A percentile compares a stretch with the other conserved stretches of the same genome.
Evolutionary conservation across 2,113 vertebrate species (phyloP).

Genomic region (Nanorana parkeri): DNA sequence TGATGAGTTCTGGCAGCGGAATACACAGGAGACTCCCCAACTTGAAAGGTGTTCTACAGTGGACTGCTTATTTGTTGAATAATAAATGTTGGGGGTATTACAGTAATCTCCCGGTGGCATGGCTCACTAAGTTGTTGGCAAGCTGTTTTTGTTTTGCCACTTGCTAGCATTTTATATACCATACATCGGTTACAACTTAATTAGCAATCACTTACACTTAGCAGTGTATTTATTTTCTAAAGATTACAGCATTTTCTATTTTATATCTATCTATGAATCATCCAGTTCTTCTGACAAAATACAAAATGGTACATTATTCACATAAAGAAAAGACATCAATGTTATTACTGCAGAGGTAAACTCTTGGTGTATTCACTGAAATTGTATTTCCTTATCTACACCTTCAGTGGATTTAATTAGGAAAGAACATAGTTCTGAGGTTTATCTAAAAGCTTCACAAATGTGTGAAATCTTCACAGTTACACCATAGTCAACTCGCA

Average conservation of each 20-base stretch:
- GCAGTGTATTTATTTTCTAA: not conserved
- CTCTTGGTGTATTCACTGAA: slow-evolving; percentile 6
- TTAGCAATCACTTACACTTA: not conserved
- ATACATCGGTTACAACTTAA: no score
- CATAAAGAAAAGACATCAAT: slow-evolving; percentile 9
- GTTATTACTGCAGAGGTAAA: not conserved
- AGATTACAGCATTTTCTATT: not conserved
- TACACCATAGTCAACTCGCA: not conserved
- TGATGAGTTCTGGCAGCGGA: no score
- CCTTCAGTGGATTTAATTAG: slow-evolving; percentile 39
- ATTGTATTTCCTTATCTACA: slow-evolving; percentile 1
- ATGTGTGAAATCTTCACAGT: slow-evolving; percentile 2
- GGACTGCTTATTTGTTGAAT: no score
- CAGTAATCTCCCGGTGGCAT: no score
- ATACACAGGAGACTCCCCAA: no score
- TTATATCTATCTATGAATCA: not conserved
- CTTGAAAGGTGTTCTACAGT: no score
- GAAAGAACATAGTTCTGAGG: slow-evolving; percentile 8
- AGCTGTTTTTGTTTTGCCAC: no score
- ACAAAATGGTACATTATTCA: slow-evolving; percentile 23
- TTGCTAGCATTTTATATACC: no score
- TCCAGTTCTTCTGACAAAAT: slow-evolving; percentile 13
- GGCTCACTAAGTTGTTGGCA: no score
- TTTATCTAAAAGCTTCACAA: not conserved
- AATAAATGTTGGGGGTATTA: no score